Base-by-base conservation (phyloP, 2,797 vertebrate genomes). In the Enteromius thamalakanensis region DNA sequence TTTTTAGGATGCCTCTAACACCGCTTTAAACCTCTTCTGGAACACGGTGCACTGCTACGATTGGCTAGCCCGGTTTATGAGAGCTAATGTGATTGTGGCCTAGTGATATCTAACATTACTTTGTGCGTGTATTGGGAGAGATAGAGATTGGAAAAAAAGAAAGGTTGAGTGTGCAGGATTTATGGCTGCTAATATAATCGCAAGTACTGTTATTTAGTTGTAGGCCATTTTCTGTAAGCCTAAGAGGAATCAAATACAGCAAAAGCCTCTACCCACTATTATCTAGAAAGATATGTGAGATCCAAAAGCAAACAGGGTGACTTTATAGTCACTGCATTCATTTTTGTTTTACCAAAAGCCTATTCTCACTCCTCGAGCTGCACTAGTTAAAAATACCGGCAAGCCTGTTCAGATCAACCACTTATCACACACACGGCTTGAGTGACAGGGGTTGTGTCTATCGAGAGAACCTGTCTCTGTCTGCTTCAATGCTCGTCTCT, bases 171-270 rank as follows among this genome's bases (percentile, higher is more conserved):
- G 68, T 62, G 83, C n/a, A 45, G 62, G 71, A 69, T 84, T 79
- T 84, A 81, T 51, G 75, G 55, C 70, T 49, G 62, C 14, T 86
- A 86, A 87, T 71, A 77, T n/a, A 74, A 86, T 87, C 82, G 76
- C 69, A 64, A 81, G 79, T 21, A 42, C 76, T 49, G 81, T 82
- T 76, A 84, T 86, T 75, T 74, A 55, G 84, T 81, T 84, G 81
- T 60, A 79, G 45, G 71, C 71, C 64, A 80, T 84, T 84, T 72
- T 65, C 55, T 12, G 81, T 11, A 76, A 62, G 69, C 70, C 82
- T 77, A 69, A 77, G 47, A 67, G 71, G 71, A 75, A 84, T 79
- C 76, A 47, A 79, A 82, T 7, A n/a, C 65, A 64, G 32, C 42
- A 14, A 47, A 72, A 79, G 67, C 79, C 37, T 75, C 76, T 77